Evolutionary conservation across 1,140 invertebrate species (phyloP).

Genomic region (Semibalanus balanoides): DNA sequence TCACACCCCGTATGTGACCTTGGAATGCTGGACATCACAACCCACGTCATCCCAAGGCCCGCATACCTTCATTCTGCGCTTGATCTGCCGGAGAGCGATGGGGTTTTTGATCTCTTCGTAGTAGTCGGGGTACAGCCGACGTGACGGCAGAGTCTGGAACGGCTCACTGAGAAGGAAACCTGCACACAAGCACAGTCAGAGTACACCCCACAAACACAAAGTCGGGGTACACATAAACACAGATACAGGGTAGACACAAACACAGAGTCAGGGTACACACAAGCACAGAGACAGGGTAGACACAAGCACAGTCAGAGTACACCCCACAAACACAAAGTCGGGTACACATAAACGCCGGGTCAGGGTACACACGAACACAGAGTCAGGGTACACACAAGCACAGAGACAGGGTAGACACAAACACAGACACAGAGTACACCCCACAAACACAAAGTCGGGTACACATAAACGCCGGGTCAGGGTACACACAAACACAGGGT

Average conservation of each 20-base stretch:
- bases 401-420: neutral
- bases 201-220: too few species aligned
- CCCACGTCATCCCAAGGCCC: constrained; percentile 14
- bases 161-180: constrained; percentile 59
- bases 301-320: neutral
- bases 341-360: too few species aligned
- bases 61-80: constrained; percentile 64
- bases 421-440: too few species aligned
- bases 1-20: too few species aligned
- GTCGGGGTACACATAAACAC: too few species aligned
- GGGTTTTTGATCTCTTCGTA: constrained; percentile 95
- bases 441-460: too few species aligned
- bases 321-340: too few species aligned
- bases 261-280: neutral
- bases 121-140: constrained; percentile 86
- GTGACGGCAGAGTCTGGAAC: constrained; percentile 79
- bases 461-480: too few species aligned
- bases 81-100: constrained; percentile 83
- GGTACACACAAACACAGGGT: neutral
- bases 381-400: neutral
- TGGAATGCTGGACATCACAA: too few species aligned
- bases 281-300: neutral
- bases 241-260: neutral
- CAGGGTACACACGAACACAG: neutral
- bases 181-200: neutral